These are phyloP conservation scores for Thripadectes ignobilis DNA, from an alignment of 2,797 vertebrate species.

Conservation along the genomic window DNA sequence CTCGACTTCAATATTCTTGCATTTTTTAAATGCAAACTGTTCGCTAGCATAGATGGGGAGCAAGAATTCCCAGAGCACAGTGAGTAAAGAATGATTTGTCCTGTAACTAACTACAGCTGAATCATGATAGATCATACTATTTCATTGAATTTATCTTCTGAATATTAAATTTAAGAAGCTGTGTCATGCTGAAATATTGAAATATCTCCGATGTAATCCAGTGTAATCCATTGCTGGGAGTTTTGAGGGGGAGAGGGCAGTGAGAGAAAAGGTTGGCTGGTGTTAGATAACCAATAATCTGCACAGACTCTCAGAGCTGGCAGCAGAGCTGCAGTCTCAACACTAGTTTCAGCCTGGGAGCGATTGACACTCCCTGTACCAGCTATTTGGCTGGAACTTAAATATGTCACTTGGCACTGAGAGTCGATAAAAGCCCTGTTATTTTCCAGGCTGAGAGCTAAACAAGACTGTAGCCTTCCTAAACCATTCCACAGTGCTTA, in stretches of 20 bases:
- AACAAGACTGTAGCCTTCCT: conserved; percentile 20
- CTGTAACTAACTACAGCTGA: conserved; percentile 16
- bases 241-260: conserved; percentile 15
- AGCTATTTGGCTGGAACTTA: conserved; percentile 63
- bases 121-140: conserved; percentile 60
- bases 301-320: not conserved
- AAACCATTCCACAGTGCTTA: conserved; percentile 21
- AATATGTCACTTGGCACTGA: conserved; percentile 56
- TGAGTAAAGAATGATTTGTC: conserved; percentile 41
- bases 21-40: not conserved
- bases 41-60: not conserved
- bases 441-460: conserved; percentile 43
- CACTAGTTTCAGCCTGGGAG: conserved; percentile 37
- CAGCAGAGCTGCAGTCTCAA: not conserved
- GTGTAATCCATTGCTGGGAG: conserved; percentile 13
- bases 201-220: conserved; percentile 22
- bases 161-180: conserved; percentile 57
- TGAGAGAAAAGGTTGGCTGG: conserved; percentile 8
- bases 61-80: not conserved
- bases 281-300: conserved; percentile 27
- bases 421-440: conserved; percentile 45
- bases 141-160: conserved; percentile 57
- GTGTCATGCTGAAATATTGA: conserved; percentile 60
- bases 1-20: not conserved
- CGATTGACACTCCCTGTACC: conserved; percentile 49